Evolutionary conservation across 2,888 invertebrate species (phyloP), one percentile per base, ranked within the genome.

Genomic region (Stomorhina lunata): DNA sequence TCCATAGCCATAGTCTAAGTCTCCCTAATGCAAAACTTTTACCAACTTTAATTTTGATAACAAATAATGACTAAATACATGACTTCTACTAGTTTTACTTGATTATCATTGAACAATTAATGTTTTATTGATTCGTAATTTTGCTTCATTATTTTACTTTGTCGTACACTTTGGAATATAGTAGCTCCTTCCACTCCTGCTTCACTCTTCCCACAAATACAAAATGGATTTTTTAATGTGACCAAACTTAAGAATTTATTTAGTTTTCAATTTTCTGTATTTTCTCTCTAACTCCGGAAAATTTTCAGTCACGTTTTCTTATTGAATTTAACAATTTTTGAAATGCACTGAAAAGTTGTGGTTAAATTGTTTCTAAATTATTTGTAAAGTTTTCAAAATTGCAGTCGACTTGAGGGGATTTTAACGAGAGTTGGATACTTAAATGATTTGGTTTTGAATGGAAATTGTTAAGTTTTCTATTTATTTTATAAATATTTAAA

Each of bases 221-320:
- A n/a, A n/a, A n/a, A n/a, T n/a, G 32, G 4, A 6, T 32, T 50
- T 27, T 27, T 27, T 53, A 27, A 6, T 53, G n/a, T 27, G n/a
- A 25, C 6, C 27, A 2, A 27, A n/a, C 53, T 59, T 1, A 9
- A 2, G 32, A 32, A 20, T 63, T 63, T 63, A 45, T 29, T 63
- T 45, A 45, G 43, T 63, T 63, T 9, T 43, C 43, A 27, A 57
- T 15, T 45, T 45, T 45, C 17, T 50, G 22, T 57, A 17, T 32
- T 20, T 25, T 29, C 4, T n/a, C n/a, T n/a, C n/a, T 17, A 3
- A 15, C 15, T 27, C 4, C 2, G 7, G 12, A 65, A 29, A 17
- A 65, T 50, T 43, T 65, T 65, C n/a, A 37, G 68, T 68, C 68
- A 68, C 68, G 68, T 68, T 12, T 37, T 37, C 17, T 37, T 68